Conservation (phyloP, 2,888 invertebrate species). For the Sericinus montela region DNA sequence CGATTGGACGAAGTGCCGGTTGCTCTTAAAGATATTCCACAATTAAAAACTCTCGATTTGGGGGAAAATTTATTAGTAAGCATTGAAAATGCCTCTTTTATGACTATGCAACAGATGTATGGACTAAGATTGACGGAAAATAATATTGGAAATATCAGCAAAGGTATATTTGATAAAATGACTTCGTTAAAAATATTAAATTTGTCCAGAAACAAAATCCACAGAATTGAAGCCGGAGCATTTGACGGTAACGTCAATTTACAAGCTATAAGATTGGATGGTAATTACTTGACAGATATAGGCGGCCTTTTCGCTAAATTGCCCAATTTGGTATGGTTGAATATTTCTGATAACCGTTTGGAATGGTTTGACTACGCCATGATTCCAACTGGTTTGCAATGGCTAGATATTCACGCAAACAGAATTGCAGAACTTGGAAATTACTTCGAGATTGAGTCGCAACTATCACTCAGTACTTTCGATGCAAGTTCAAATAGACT, state of each 20-base stretch:
- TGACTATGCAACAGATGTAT: conserved; percentile 88
- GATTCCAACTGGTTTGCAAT: conserved; percentile 90
- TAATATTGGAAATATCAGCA: conserved; percentile 87
- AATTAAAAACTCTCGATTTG: conserved; percentile 88
- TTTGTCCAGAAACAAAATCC: conserved; percentile 90
- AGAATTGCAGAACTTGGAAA: conserved; percentile 90
- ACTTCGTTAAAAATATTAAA: conserved; percentile 89
- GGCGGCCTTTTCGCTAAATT: conserved; percentile 88
- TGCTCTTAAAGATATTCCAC: conserved; percentile 85
- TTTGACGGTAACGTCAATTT: conserved; percentile 88
- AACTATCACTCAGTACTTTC: conserved; percentile 87
- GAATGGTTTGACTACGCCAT: conserved; percentile 92
- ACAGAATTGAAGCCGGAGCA: conserved; percentile 86
- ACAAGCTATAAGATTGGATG: conserved; percentile 89
- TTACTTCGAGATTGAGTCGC: conserved; percentile 90
- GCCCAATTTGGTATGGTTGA: conserved; percentile 90
- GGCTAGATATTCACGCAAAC: conserved; percentile 92
- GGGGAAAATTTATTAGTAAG: conserved; percentile 91
- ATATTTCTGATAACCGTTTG: conserved; percentile 91
- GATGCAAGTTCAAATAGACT: conserved; percentile 90
- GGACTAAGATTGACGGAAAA: conserved; percentile 91
- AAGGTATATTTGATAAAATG: conserved; percentile 89
- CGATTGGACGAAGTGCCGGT: conserved; percentile 86
- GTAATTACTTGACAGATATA: conserved; percentile 89
- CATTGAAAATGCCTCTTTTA: conserved; percentile 89